Conservation (phyloP, 2,888 invertebrate species). For the Volucella bombylans region DNA sequence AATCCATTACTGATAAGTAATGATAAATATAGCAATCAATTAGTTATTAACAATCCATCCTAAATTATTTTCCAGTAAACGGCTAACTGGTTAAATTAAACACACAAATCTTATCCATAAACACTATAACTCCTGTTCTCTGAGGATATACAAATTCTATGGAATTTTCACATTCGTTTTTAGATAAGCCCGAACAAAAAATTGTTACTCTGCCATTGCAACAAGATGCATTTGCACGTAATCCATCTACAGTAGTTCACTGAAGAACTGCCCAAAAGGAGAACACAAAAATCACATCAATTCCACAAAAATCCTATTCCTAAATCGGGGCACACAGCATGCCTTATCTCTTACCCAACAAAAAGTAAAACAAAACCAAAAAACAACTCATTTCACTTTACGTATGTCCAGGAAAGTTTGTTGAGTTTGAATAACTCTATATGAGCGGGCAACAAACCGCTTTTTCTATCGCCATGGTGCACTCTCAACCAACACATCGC, state of each 20-base stretch:
- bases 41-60: too few relatives aligned
- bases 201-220: slow-evolving; percentile 16
- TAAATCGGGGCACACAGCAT: slow-evolving; percentile 46
- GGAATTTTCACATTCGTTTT: too few relatives aligned
- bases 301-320: slow-evolving; percentile 56
- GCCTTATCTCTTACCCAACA: not conserved
- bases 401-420: slow-evolving; percentile 52
- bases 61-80: too few relatives aligned
- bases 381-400: slow-evolving; percentile 53
- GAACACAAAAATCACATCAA: slow-evolving; percentile 49
- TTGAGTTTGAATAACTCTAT: slow-evolving; percentile 32
- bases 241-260: slow-evolving; percentile 26
- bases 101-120: too few relatives aligned
- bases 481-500: slow-evolving; percentile 20
- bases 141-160: too few relatives aligned
- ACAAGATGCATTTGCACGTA: slow-evolving; percentile 40
- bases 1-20: too few relatives aligned
- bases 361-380: too few relatives aligned
- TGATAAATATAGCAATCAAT: too few relatives aligned
- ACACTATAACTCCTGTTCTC: too few relatives aligned
- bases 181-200: slow-evolving; percentile 10
- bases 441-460: slow-evolving; percentile 12
- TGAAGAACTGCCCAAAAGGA: slow-evolving; percentile 30
- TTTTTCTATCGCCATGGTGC: not conserved
- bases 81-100: too few relatives aligned